phyloP scores from a whole-genome alignment of 2,113 vertebrate genomes.

The Nothobranchius kuhntae region DNA sequence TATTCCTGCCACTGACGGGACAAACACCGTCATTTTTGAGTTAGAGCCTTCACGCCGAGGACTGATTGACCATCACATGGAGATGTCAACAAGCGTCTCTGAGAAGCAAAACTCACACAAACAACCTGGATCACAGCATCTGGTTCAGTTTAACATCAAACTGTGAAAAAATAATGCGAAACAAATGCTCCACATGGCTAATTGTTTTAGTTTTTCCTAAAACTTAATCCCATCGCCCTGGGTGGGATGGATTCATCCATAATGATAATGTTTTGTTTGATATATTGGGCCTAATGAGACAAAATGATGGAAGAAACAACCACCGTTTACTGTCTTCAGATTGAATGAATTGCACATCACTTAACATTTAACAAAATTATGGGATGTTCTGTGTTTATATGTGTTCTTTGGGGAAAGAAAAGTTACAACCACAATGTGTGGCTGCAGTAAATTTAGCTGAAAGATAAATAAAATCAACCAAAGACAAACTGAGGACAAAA shows the following conservation, averaged over 20 bases:
- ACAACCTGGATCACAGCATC: slow-evolving; percentile 27
- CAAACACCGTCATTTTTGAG: slow-evolving; percentile 36
- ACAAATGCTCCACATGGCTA: slow-evolving; percentile 30
- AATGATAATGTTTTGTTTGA: slow-evolving; percentile 19
- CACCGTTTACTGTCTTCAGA: slow-evolving; percentile 15
- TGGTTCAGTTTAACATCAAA: slow-evolving; percentile 38
- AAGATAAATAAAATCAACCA: not conserved
- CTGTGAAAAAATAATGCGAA: slow-evolving; percentile 39
- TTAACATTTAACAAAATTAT: slow-evolving; percentile 14
- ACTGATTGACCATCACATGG: slow-evolving; percentile 20
- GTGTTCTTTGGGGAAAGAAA: slow-evolving; percentile 11
- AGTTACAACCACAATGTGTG: not conserved
- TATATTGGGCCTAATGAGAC: slow-evolving; percentile 18
- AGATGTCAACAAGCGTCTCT: slow-evolving; percentile 22
- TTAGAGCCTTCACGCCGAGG: not conserved
- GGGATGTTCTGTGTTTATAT: slow-evolving; percentile 1
- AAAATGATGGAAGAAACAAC: slow-evolving; percentile 15
- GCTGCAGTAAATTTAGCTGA: slow-evolving; percentile 19
- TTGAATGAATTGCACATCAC: slow-evolving; percentile 19
- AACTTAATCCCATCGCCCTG: not conserved
- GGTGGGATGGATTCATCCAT: not conserved
- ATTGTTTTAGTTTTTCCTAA: not conserved
- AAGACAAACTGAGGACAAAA: not conserved
- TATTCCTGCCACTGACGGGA: slow-evolving; percentile 31
- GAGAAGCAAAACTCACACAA: slow-evolving; percentile 22